phyloP scores from a whole-genome alignment of 2,797 vertebrate genomes.

The Pangasius krempfi region DNA sequence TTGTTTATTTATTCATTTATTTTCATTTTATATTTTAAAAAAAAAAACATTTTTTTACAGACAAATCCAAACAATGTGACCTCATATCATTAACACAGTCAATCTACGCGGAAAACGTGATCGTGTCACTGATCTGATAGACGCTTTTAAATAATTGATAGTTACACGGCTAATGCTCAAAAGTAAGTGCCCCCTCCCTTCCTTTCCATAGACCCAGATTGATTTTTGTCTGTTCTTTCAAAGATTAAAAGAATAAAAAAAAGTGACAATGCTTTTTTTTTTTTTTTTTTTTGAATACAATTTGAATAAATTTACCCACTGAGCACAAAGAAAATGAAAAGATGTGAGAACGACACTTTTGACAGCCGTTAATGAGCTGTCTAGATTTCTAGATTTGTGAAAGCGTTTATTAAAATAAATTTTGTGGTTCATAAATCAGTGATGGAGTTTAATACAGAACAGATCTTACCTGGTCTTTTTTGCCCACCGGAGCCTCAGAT shows the following conservation, averaged over 20 bases:
- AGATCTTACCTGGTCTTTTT: too few species aligned
- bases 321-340: background rate
- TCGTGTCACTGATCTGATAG: background rate
- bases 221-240: background rate
- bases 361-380: too few species aligned
- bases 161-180: background rate
- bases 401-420: too few species aligned
- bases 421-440: background rate
- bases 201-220: background rate
- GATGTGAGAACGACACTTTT: background rate
- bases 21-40: background rate
- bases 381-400: too few species aligned
- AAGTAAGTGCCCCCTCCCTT: background rate
- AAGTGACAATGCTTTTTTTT: too few species aligned
- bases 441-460: too few species aligned
- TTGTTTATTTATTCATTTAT: background rate
- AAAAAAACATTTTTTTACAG: background rate
- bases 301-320: background rate
- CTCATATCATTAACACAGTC: background rate
- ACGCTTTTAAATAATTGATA: background rate
- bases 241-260: too few species aligned
- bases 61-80: background rate
- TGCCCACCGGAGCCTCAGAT: too few species aligned
- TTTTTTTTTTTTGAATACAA: background rate
- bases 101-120: background rate